Evolutionary conservation across 30 jellyfish, hydroid and myxozoan species (phyloP).

Genomic region (Hydra vulgaris): DNA sequence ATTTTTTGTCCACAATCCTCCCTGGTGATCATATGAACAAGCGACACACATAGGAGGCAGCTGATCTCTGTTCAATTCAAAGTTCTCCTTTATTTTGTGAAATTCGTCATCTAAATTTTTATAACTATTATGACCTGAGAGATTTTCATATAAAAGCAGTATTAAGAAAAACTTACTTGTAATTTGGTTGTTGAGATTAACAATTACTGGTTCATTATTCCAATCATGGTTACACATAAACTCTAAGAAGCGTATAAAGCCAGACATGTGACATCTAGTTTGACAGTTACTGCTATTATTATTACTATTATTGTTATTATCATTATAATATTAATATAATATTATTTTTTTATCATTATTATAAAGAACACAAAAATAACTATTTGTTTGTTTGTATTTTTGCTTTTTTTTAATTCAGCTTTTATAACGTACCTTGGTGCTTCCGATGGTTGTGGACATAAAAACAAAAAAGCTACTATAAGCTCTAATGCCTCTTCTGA

Average conservation of each 20-base stretch:
- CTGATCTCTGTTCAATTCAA: conserved; percentile 35
- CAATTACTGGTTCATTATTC: conserved; percentile 62
- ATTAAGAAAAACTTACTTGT: conserved; percentile 51
- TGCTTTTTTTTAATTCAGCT: too few species aligned
- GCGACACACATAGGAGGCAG: conserved; percentile 57
- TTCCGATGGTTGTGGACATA: conserved; percentile 32
- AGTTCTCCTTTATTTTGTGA: conserved; percentile 43
- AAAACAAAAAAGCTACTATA: conserved; percentile 53
- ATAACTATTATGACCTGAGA: too few species aligned
- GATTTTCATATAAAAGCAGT: too few species aligned
- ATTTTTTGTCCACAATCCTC: conserved; percentile 49
- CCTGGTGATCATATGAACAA: conserved; percentile 55
- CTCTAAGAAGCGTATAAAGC: conserved; percentile 62
- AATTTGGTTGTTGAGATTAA: conserved; percentile 46
- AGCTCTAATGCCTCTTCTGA: conserved; percentile 59
- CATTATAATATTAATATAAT: not conserved
- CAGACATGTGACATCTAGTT: conserved; percentile 53
- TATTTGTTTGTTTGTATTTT: too few species aligned
- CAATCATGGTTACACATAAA: conserved; percentile 47
- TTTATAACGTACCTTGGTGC: conserved; percentile 68
- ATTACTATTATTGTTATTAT: too few species aligned
- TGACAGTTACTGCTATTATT: too few species aligned
- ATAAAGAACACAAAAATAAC: too few species aligned
- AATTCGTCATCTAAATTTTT: conserved; percentile 38
- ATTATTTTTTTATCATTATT: too few species aligned